phyloP scores from a whole-genome alignment of 2,113 vertebrate species.

The Malurus alboscapulatus region DNA sequence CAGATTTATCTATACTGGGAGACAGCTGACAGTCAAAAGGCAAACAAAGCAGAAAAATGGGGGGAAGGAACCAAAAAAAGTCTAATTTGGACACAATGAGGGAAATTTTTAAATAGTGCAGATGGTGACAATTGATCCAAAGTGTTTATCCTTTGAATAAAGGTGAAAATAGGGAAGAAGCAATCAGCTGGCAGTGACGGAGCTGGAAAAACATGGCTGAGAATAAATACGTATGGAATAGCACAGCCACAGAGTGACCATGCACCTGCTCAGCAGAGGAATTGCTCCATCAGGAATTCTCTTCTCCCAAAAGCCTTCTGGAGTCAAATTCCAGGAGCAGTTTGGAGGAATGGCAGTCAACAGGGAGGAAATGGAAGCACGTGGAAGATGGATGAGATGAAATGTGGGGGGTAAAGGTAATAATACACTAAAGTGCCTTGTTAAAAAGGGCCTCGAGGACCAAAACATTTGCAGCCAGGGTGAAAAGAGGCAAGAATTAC shows the following conservation, averaged over 20 bases:
- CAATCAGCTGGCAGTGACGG: not conserved
- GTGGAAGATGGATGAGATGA: not conserved
- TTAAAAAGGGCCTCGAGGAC: not conserved
- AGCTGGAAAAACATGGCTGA: not conserved
- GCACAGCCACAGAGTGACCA: fast-evolving
- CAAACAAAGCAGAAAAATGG: not conserved
- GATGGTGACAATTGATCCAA: not conserved
- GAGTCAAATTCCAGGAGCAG: not conserved
- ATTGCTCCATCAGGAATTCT: not conserved
- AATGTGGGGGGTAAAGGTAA: not conserved
- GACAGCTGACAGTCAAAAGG: not conserved
- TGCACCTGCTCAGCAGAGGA: not conserved
- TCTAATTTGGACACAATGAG: not conserved
- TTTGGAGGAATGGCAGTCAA: not conserved
- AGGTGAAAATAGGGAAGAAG: not conserved
- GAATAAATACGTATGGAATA: not conserved
- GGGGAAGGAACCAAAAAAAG: no score
- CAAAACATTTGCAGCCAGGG: not conserved
- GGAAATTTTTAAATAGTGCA: not conserved
- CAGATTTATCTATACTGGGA: not conserved
- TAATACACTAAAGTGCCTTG: not conserved
- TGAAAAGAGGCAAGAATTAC: not conserved
- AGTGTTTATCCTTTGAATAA: not conserved
- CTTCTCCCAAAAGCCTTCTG: not conserved
- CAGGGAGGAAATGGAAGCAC: not conserved